These are phyloP conservation scores for Heterotis niloticus DNA, from an alignment of 2,113 vertebrate genomes.

Conservation along the genomic window DNA sequence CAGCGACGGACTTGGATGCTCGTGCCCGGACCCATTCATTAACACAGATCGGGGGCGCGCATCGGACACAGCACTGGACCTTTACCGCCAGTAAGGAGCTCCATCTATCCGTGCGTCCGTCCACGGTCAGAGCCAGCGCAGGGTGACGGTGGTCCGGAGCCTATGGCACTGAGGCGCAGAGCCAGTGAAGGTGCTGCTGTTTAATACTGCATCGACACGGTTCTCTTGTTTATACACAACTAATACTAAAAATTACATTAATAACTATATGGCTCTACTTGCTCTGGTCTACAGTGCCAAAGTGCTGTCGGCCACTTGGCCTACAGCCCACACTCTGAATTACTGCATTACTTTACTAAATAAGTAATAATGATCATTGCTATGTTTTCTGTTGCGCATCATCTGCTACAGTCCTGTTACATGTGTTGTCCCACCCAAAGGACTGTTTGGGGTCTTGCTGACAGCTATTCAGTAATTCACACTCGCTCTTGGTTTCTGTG, in stretches of 20 bases:
- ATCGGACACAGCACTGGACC: too few relatives aligned
- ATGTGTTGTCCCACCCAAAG: neutral
- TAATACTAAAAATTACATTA: neutral
- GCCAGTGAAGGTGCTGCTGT: too few relatives aligned
- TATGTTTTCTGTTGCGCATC: neutral
- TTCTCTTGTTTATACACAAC: too few relatives aligned
- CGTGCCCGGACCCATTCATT: too few relatives aligned
- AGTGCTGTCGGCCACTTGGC: neutral
- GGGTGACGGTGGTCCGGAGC: too few relatives aligned
- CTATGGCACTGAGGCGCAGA: too few relatives aligned
- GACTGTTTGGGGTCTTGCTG: neutral
- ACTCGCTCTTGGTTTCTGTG: neutral
- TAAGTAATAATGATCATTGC: neutral
- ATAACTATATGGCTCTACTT: neutral
- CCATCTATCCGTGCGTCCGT: too few relatives aligned
- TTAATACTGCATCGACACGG: too few relatives aligned
- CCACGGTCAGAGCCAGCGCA: too few relatives aligned
- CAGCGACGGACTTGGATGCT: too few relatives aligned
- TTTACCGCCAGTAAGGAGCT: too few relatives aligned
- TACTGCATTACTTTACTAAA: slow-evolving; percentile 5
- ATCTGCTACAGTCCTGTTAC: neutral
- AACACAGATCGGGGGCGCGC: too few relatives aligned
- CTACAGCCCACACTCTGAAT: slow-evolving; percentile 1
- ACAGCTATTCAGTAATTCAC: neutral
- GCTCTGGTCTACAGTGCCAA: slow-evolving; percentile 1